Conservation (phyloP, 1,140 invertebrate species). For the Dolichoris vasculosae region DNA sequence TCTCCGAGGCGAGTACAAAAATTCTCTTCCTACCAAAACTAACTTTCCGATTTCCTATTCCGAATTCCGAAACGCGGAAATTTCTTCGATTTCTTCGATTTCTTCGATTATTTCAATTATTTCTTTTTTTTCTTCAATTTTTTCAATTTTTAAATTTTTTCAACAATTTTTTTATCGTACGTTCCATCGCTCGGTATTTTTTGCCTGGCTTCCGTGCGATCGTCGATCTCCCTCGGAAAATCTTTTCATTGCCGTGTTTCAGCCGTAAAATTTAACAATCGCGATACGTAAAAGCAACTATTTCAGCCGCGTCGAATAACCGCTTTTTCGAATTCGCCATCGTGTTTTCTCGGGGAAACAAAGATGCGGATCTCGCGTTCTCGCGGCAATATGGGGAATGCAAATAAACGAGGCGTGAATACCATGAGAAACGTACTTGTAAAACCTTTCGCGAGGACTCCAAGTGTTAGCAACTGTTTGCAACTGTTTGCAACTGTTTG, state of each 20-base stretch:
- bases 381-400: conserved; percentile 2
- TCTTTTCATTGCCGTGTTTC: not conserved
- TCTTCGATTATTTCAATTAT: not conserved
- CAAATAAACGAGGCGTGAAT: conserved; percentile 50
- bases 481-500: no score
- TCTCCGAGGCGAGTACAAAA: not conserved
- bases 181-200: not conserved
- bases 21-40: no score
- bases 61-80: not conserved
- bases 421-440: not conserved
- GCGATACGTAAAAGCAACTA: not conserved
- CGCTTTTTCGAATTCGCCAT: conserved; percentile 24
- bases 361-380: conserved; percentile 24
- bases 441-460: conserved; percentile 3
- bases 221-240: not conserved
- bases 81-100: no score
- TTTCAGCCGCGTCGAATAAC: not conserved
- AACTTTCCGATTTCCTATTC: not conserved
- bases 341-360: conserved; percentile 13
- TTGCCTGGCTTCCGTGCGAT: not conserved
- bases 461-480: no score
- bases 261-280: conserved; percentile 31
- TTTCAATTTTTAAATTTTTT: not conserved
- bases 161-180: not conserved
- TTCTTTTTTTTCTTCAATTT: conserved; percentile 8